phyloP scores from a whole-genome alignment of 2,888 invertebrate genomes.

The Drosophila sordidula region DNA sequence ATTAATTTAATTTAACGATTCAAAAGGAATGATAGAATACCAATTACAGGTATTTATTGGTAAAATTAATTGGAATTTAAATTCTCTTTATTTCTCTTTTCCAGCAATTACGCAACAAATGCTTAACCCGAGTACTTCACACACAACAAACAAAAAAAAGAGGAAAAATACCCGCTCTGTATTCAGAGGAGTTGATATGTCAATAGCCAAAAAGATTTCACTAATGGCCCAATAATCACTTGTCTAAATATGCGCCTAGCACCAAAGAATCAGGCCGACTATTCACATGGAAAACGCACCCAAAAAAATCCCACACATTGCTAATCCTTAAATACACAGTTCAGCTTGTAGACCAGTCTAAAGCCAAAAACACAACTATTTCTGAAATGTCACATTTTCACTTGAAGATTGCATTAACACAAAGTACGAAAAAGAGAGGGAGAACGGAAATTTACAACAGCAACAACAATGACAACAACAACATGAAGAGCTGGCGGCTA shows the following conservation, averaged over 20 bases:
- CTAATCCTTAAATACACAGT: slow-evolving; percentile 66
- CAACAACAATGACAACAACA: slow-evolving; percentile 34
- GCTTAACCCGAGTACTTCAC: neutral
- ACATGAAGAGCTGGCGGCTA: slow-evolving; percentile 44
- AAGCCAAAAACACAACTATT: slow-evolving; percentile 43
- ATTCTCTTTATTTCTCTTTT: neutral
- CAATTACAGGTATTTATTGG: no score
- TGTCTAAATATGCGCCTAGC: slow-evolving; percentile 59
- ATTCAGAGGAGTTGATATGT: slow-evolving; percentile 16
- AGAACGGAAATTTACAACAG: slow-evolving; percentile 74
- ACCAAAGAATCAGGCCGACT: slow-evolving; percentile 56
- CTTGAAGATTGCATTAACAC: slow-evolving; percentile 43
- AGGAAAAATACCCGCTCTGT: slow-evolving; percentile 15
- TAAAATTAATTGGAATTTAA: no score
- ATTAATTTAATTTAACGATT: no score
- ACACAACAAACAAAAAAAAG: neutral
- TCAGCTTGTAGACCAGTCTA: slow-evolving; percentile 37
- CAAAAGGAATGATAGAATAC: no score
- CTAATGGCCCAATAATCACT: slow-evolving; percentile 72
- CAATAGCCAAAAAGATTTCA: slow-evolving; percentile 59
- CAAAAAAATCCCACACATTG: slow-evolving; percentile 72
- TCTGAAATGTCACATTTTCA: slow-evolving; percentile 71
- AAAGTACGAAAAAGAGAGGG: slow-evolving; percentile 7
- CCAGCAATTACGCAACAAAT: neutral
- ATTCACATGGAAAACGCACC: slow-evolving; percentile 47